Conservation (phyloP, 2,113 vertebrate species). For the Macaca nemestrina region DNA sequence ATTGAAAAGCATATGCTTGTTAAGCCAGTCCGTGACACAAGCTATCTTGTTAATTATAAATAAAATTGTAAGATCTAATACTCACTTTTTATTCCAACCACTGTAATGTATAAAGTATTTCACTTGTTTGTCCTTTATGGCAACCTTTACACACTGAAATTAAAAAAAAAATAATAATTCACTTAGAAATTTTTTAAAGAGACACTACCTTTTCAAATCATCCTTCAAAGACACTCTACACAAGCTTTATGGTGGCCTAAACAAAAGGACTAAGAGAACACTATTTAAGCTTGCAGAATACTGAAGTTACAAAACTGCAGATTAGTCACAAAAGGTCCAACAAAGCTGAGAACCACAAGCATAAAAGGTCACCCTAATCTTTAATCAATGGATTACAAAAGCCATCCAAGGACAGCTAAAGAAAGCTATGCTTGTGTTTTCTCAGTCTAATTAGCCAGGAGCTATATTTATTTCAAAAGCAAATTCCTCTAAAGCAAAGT, state of each 20-base stretch:
- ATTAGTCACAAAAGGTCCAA: not conserved
- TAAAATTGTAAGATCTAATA: constrained; percentile 65
- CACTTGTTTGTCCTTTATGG: constrained; percentile 99
- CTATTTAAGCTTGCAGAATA: not conserved
- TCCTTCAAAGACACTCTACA: not conserved
- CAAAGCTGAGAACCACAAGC: not conserved
- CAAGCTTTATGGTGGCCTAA: not conserved
- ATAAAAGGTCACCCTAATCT: not conserved
- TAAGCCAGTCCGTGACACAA: not conserved
- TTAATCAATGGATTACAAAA: not conserved
- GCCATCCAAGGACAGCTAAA: not conserved
- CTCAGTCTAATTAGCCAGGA: not conserved
- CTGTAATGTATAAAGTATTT: constrained; percentile 99
- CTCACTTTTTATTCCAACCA: constrained; percentile 99
- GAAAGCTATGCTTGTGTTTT: not conserved
- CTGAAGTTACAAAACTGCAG: not conserved
- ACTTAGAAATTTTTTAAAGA: not conserved
- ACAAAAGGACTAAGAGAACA: not conserved
- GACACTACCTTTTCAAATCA: not conserved
- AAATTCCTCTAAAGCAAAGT: not conserved
- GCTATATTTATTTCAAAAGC: not conserved
- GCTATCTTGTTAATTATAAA: not conserved
- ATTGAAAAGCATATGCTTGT: fast-evolving
- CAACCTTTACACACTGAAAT: constrained; percentile 97
- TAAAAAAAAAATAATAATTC: constrained; percentile 56